Evolutionary conservation across 2,797 vertebrate species (phyloP), one percentile per base, ranked within the genome.

Genomic region (Gallirallus australis): DNA sequence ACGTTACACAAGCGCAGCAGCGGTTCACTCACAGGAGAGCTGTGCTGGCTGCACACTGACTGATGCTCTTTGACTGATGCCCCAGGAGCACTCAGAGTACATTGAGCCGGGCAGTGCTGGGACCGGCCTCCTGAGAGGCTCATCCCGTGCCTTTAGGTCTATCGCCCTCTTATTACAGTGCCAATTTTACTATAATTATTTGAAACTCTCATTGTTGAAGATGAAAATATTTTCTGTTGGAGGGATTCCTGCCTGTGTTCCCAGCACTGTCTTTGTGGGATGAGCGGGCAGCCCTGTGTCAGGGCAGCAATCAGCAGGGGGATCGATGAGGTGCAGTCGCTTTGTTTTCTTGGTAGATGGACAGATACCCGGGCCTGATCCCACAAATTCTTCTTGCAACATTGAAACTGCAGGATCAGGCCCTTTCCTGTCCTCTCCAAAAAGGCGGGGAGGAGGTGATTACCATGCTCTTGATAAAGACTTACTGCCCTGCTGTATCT

Each of bases 311-410:
- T 18, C 33, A 23, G 57, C 4, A 0, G n/a, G 7, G 31, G 17
- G 15, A 9, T 4, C 12, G n/a, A 30, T 14, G 37, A 86, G 37
- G 9, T 3, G 15, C 0, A 0, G 20, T 21, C 0, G 0, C 76
- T 37, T 78, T 64, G 8, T 60, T 68, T 78, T 64, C 61, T 48
- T 0, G 0, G 18, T 18, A 21, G 39, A 48, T 82, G 66, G 56
- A 61, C 70, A 83, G 66, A 39, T 24, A 52, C 7, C n/a, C 60
- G 65, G 72, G 20, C 60, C n/a, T 2, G n/a, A 78, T 11, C 64
- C 52, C 1, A 0, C 31, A 27, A 11, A 37, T 23, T 12, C 45
- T 20, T 39, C 37, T 27, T 15, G 25, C 23, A 53, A 27, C 33
- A 42, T 7, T 19, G 25, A 30, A 54, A 64, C 40, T 9, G 19